Evolutionary conservation across 2,888 invertebrate genomes (phyloP).

Genomic region (Tubulanus polymorphus): DNA sequence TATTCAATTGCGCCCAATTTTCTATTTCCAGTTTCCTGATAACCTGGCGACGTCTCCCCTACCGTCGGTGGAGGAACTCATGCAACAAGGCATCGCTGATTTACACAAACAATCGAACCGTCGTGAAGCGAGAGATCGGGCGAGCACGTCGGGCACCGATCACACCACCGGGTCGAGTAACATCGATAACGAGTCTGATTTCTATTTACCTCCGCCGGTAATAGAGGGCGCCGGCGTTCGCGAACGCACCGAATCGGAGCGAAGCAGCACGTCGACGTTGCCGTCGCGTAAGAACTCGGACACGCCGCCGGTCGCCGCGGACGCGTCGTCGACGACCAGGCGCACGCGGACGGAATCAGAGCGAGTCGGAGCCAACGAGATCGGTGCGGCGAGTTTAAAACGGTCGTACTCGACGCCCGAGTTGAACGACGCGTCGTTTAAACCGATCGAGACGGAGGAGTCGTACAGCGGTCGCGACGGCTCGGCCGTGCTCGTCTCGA

Average conservation of each 20-base stretch:
- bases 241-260: no score
- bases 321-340: not conserved
- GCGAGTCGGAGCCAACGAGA: not conserved
- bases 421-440: no score
- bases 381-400: not conserved
- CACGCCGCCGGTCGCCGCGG: not conserved
- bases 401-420: no score
- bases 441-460: no score
- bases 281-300: no score
- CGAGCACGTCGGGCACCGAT: constrained; percentile 8
- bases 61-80: constrained; percentile 56
- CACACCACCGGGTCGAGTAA: constrained; percentile 9
- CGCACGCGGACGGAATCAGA: not conserved
- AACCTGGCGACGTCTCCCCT: constrained; percentile 95
- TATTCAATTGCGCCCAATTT: no score
- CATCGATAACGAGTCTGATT: constrained; percentile 1
- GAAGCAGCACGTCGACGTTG: no score
- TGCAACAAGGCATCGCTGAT: constrained; percentile 24
- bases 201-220: no score
- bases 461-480: no score
- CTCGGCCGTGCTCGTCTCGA: no score
- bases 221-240: no score
- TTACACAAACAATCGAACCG: constrained; percentile 15
- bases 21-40: constrained; percentile 61
- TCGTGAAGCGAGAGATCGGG: not conserved